Evolutionary conservation across 1,140 invertebrate genomes (phyloP).

Genomic region (Copidosoma floridanum): DNA sequence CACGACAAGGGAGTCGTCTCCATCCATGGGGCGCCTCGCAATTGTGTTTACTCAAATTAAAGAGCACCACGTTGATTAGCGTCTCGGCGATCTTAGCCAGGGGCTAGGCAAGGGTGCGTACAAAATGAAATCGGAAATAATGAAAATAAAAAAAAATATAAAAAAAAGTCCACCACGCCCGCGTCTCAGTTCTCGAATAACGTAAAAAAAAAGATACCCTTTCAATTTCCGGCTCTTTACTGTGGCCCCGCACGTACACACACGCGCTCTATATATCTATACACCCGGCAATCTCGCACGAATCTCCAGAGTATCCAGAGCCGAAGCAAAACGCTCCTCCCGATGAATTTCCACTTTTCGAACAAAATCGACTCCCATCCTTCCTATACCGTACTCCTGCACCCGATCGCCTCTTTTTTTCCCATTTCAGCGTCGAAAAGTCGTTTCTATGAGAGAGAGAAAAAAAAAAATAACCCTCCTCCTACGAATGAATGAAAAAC

Average conservation of each 20-base stretch:
- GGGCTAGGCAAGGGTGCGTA: too few relatives aligned
- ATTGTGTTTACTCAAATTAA: too few relatives aligned
- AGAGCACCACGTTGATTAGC: too few relatives aligned
- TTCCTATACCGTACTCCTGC: too few relatives aligned
- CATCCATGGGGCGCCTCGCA: too few relatives aligned
- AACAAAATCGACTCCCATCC: constrained; percentile 6
- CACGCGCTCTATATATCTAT: too few relatives aligned
- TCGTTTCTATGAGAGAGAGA: neutral
- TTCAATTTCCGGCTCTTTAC: constrained; percentile 25
- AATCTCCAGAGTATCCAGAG: constrained; percentile 4
- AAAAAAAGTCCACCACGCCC: too few relatives aligned
- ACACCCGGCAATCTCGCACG: constrained; percentile 6
- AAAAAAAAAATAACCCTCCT: constrained; percentile 1
- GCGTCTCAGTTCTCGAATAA: constrained; percentile 3
- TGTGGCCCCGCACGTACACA: too few relatives aligned
- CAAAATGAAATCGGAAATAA: too few relatives aligned
- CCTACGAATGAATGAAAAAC: neutral
- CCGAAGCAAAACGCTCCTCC: constrained; percentile 1
- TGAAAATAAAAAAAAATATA: too few relatives aligned
- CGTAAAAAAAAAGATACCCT: constrained; percentile 10
- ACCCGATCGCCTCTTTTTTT: constrained; percentile 2
- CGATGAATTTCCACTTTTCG: constrained; percentile 10
- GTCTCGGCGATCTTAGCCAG: too few relatives aligned
- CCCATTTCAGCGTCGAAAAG: neutral
- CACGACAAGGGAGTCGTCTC: too few relatives aligned